Conservation (phyloP, 2,113 vertebrate genomes). For the Chionodraco myersi region DNA sequence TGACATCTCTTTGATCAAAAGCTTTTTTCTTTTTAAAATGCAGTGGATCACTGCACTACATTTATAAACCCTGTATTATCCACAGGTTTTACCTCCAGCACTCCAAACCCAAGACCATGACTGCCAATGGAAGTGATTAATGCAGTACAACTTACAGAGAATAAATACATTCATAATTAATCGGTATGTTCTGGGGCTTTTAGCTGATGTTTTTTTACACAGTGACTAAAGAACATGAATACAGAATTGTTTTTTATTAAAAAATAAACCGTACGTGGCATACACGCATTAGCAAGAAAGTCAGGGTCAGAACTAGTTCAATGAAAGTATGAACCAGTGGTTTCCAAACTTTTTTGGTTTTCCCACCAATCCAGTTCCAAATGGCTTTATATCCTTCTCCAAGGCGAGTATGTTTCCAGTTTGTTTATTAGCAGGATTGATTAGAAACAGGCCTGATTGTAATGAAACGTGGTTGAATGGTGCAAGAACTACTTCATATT, state of each 20-base stretch:
- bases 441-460: too few species aligned
- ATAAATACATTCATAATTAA: constrained; percentile 11
- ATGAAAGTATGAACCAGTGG: not conserved
- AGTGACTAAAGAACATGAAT: not conserved
- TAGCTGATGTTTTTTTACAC: not conserved
- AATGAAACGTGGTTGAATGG: too few species aligned
- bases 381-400: too few species aligned
- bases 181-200: not conserved
- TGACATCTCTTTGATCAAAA: constrained; percentile 59
- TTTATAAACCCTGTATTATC: constrained; percentile 55
- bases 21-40: not conserved
- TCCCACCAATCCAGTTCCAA: too few species aligned
- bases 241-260: not conserved
- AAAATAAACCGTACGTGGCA: not conserved
- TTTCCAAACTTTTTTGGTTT: not conserved
- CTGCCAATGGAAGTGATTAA: constrained; percentile 47
- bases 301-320: not conserved
- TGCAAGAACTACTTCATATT: too few species aligned
- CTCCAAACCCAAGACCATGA: constrained; percentile 3
- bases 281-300: not conserved
- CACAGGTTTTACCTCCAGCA: constrained; percentile 13
- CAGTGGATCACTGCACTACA: constrained; percentile 30
- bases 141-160: constrained; percentile 20
- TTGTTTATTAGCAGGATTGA: too few species aligned
- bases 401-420: too few species aligned